Evolutionary conservation across 1,140 invertebrate genomes (phyloP).

Genomic region (Drosophila seguyi): DNA sequence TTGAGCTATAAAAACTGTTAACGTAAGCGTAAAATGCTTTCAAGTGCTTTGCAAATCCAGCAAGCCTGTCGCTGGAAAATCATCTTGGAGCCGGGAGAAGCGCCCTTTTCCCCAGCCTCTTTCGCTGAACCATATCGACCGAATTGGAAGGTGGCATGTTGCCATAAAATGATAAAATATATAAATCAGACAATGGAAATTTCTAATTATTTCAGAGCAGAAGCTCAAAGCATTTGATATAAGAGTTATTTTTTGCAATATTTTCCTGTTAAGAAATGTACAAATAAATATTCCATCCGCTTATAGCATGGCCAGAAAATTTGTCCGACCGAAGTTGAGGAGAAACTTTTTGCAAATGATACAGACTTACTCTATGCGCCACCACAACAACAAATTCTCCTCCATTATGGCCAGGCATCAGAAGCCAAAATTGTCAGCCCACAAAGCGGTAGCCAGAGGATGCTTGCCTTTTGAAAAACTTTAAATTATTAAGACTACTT

Average conservation of each 20-base stretch:
- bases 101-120: background rate
- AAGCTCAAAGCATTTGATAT: background rate
- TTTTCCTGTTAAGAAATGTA: background rate
- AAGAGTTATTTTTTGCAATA: background rate
- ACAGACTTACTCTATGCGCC: conserved; percentile 24
- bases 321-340: conserved; percentile 25
- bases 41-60: conserved; percentile 79
- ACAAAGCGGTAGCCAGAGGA: conserved; percentile 46
- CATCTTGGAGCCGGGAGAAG: conserved; percentile 15
- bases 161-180: background rate
- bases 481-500: conserved; percentile 75
- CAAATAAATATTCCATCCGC: background rate
- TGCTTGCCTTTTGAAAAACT: conserved; percentile 55
- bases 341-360: conserved; percentile 61
- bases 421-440: conserved; percentile 61
- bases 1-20: conserved; percentile 79
- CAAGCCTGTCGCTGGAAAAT: conserved; percentile 35
- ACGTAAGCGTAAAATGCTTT: conserved; percentile 83
- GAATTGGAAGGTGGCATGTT: conserved; percentile 23
- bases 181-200: conserved; percentile 1
- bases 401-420: conserved; percentile 61
- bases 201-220: background rate
- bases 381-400: conserved; percentile 34
- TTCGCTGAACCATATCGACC: conserved; percentile 57
- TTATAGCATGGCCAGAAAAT: conserved; percentile 16